Evolutionary conservation across 1,140 invertebrate species (phyloP).

Genomic region (Catajapyx aquilonaris): DNA sequence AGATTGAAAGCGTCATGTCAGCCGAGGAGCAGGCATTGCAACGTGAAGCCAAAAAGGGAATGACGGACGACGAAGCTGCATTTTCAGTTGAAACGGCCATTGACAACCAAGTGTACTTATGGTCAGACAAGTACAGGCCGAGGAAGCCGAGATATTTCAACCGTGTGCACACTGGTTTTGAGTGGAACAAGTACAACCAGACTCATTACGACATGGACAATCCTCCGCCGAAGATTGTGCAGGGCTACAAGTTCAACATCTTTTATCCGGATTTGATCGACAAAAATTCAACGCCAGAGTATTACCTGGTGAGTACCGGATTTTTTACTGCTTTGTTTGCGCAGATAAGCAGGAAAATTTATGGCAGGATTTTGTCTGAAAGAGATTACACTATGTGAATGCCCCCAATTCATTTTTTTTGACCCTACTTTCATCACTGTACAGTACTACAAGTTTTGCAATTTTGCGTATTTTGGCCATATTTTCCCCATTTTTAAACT

Average conservation of each 20-base stretch:
- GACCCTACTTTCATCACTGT: too few relatives aligned
- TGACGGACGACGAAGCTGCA: conserved; percentile 69
- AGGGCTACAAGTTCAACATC: conserved; percentile 99
- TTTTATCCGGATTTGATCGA: conserved; percentile 99
- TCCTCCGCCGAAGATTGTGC: conserved; percentile 98
- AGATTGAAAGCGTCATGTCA: conserved; percentile 21
- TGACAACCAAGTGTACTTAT: conserved; percentile 73
- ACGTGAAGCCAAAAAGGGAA: conserved; percentile 66
- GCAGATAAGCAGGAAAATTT: too few relatives aligned
- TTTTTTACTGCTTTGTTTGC: too few relatives aligned
- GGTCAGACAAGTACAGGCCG: conserved; percentile 96
- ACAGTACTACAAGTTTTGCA: too few relatives aligned
- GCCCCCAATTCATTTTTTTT: too few relatives aligned
- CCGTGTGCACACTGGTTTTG: conserved; percentile 81
- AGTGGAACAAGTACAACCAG: conserved; percentile 99
- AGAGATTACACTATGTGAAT: too few relatives aligned
- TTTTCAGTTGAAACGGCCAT: conserved; percentile 80
- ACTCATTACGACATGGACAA: conserved; percentile 99
- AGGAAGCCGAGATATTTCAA: conserved; percentile 97
- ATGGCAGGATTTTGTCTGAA: too few relatives aligned
- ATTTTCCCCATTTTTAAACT: too few relatives aligned
- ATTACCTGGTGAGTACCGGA: conserved; percentile 64
- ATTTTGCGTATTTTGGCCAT: too few relatives aligned
- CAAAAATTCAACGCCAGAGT: conserved; percentile 80
- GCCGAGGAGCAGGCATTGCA: conserved; percentile 32